These are phyloP conservation scores for Colistium nudipinnis DNA, from an alignment of 2,113 vertebrate genomes.

Conservation along the genomic window DNA sequence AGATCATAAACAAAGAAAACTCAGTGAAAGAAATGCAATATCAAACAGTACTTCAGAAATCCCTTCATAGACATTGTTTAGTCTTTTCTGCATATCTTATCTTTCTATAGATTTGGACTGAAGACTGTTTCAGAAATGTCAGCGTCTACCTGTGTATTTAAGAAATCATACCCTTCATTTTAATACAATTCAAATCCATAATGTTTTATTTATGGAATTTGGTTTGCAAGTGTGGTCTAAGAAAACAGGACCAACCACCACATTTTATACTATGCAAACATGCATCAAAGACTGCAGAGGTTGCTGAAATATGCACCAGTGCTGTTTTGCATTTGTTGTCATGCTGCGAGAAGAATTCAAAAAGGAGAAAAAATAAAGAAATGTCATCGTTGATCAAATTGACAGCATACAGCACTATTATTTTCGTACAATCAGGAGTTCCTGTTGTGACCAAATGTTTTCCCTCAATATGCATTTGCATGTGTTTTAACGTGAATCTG, in stretches of 20 bases:
- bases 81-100: background rate
- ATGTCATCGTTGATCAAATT: constrained; percentile 25
- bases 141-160: too few relatives aligned
- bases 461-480: constrained; percentile 57
- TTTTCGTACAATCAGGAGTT: constrained; percentile 31
- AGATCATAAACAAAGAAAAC: background rate
- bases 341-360: constrained; percentile 24
- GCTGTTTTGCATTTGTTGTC: constrained; percentile 62
- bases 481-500: constrained; percentile 47
- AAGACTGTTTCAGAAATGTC: too few relatives aligned
- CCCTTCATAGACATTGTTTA: background rate
- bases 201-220: constrained; percentile 48
- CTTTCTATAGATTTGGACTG: too few relatives aligned
- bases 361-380: constrained; percentile 11
- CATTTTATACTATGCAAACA: constrained; percentile 66
- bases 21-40: background rate
- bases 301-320: constrained; percentile 14
- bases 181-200: constrained; percentile 66
- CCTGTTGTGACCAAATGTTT: constrained; percentile 53
- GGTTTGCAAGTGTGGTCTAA: constrained; percentile 48
- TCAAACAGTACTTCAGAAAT: background rate
- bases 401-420: constrained; percentile 7
- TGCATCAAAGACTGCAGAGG: constrained; percentile 15
- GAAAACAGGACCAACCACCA: constrained; percentile 39
- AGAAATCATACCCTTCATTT: constrained; percentile 48